Conservation (phyloP, 2,888 invertebrate species). For the Hirtodrosophila histrioides region DNA sequence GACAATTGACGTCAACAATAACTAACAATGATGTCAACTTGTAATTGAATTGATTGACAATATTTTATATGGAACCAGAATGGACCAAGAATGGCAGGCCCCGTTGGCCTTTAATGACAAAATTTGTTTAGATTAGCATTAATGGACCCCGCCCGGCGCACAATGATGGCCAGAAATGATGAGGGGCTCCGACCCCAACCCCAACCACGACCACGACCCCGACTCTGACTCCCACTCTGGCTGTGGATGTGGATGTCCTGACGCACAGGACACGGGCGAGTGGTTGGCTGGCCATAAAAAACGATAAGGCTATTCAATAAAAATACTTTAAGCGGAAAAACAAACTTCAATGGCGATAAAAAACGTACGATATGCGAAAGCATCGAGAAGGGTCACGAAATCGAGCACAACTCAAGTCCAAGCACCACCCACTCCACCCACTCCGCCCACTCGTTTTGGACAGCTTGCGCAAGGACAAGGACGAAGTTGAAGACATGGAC, state of each 20-base stretch:
- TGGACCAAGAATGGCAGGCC: slow-evolving; percentile 29
- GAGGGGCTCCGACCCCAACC: slow-evolving; percentile 14
- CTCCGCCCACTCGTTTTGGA: slow-evolving; percentile 63
- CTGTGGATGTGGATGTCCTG: slow-evolving; percentile 11
- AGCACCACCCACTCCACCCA: slow-evolving; percentile 11
- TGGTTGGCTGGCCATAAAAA: slow-evolving; percentile 73
- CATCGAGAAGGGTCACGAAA: slow-evolving; percentile 55
- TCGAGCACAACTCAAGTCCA: slow-evolving; percentile 42
- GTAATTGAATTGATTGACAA: slow-evolving; percentile 84
- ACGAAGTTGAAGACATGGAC: slow-evolving; percentile 13
- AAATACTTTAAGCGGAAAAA: slow-evolving; percentile 84
- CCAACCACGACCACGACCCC: slow-evolving; percentile 3
- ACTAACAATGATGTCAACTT: slow-evolving; percentile 77
- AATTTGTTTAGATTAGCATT: slow-evolving; percentile 84
- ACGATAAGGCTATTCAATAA: slow-evolving; percentile 80
- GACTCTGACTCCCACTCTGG: neutral
- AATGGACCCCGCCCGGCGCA: slow-evolving; percentile 51
- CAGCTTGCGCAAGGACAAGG: slow-evolving; percentile 23
- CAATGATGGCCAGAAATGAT: slow-evolving; percentile 30
- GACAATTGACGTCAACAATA: slow-evolving; percentile 80
- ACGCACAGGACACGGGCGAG: slow-evolving; percentile 54
- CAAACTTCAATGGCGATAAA: slow-evolving; percentile 81
- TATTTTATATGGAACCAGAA: slow-evolving; percentile 72
- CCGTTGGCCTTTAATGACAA: slow-evolving; percentile 64
- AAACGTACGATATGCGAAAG: slow-evolving; percentile 30